Evolutionary conservation across 2,797 vertebrate genomes (phyloP), one percentile per base, ranked within the genome.

Genomic region (Petrocephalus schoutedeni): DNA sequence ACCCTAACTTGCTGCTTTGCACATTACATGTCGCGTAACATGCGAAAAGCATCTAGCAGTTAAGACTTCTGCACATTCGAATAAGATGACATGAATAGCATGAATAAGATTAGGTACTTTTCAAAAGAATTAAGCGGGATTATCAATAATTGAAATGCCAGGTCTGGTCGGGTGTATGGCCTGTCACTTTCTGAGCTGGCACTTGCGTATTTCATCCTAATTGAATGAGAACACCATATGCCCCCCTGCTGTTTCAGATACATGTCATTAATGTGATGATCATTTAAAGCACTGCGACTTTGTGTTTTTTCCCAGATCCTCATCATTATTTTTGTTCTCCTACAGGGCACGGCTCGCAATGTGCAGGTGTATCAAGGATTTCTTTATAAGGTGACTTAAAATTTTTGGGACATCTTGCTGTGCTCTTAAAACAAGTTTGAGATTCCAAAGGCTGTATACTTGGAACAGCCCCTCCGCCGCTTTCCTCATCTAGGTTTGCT

Each of bases 351-450:
- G 92, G 94, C 94, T 88, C 96, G 94, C 77, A 92, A 95, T 0
- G 92, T 97, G 92, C 96, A 94, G 92, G 94, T 95, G 88, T 96
- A 95, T 0, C 97, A 99, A 90, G 98, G 98, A 53, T 94, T 95
- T 10, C 96, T 99, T 1, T 97, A 96, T 95, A 99, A 99, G 97
- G 98, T 99, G 93, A 88, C 88, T 41, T n/a, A 2, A 85, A 2
- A 4, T 23, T 41, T 89, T 45, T 19, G 28, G 28, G 7, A 3
- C 14, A 21, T 1, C 19, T 51, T 80, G 7, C 58, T 16, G 9
- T 64, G 23, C 1, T 4, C 54, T 9, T 9, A 56, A 9, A 67
- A 67, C 8, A 67, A 67, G 23, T 67, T 12, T 67, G 61, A 67
- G 61, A 67, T 14, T 67, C 64, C 64, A 10, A 32, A 32, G 64